These are phyloP conservation scores for Stigmatopora nigra DNA, from an alignment of 2,113 vertebrate genomes.

Conservation along the genomic window DNA sequence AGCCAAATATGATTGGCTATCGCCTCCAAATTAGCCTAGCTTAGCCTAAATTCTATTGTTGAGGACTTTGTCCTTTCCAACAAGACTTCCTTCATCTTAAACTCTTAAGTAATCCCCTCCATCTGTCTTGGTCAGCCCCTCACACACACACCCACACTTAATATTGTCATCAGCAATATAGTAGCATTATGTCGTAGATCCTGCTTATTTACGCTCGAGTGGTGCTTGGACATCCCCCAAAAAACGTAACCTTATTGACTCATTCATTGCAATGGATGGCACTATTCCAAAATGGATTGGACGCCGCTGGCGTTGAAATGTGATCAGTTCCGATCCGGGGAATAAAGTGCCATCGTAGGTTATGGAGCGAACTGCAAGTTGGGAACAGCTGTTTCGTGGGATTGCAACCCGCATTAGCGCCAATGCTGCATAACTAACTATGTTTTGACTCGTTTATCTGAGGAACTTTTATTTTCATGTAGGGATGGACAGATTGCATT, in stretches of 20 bases:
- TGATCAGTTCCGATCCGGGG: not conserved
- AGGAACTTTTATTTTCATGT: not conserved
- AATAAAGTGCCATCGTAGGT: not conserved
- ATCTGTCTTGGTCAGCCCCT: slow-evolving; percentile 46
- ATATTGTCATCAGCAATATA: slow-evolving; percentile 41
- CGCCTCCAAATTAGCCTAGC: not conserved
- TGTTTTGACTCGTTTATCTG: not conserved
- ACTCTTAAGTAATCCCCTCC: slow-evolving; percentile 49
- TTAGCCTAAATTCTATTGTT: not conserved
- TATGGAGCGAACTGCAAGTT: not conserved
- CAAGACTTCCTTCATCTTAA: slow-evolving; percentile 10
- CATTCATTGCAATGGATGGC: not conserved
- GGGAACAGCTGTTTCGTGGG: not conserved
- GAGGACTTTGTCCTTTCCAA: slow-evolving; percentile 9
- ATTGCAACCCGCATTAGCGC: not conserved
- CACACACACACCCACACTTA: slow-evolving; percentile 29
- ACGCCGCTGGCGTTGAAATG: too few relatives aligned
- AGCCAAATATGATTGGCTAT: too few relatives aligned
- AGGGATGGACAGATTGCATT: too few relatives aligned
- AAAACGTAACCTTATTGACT: not conserved
- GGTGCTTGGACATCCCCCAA: slow-evolving; percentile 27
- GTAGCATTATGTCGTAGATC: slow-evolving; percentile 9
- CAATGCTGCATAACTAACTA: not conserved
- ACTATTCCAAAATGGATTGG: too few relatives aligned
- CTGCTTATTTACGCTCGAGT: not conserved